Percentiles rank a stretch among this genome's conserved stretches.
Conservation (phyloP, 2,113 vertebrate genomes). For the Piaya cayana region DNA sequence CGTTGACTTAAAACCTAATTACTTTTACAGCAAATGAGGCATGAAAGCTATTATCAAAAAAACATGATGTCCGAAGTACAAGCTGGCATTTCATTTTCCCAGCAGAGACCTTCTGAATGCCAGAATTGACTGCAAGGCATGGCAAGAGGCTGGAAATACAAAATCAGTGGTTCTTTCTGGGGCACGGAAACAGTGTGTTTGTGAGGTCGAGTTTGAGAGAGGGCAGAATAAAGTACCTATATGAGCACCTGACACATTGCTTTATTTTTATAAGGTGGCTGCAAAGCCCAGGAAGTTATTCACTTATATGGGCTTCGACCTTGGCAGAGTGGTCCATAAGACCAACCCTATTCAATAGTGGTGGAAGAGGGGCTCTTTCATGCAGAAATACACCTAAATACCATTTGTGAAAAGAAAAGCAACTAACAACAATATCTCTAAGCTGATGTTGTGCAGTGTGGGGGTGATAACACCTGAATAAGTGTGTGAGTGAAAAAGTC, state of each 20-base stretch:
- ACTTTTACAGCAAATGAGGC: constrained; percentile 63
- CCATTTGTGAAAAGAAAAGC: neutral
- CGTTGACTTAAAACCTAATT: constrained; percentile 46
- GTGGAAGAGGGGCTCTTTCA: neutral
- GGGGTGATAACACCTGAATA: neutral
- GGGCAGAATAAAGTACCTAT: neutral
- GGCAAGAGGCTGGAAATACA: neutral
- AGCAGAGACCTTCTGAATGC: neutral
- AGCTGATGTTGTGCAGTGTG: neutral
- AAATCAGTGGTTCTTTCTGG: neutral
- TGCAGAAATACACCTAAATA: neutral
- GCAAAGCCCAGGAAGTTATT: neutral
- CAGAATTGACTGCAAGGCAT: neutral
- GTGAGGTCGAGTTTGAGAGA: neutral
- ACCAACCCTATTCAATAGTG: neutral
- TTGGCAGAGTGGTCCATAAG: neutral
- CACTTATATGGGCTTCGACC: neutral
- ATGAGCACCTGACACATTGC: neutral
- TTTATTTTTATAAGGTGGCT: neutral
- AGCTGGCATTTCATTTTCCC: constrained; percentile 22
- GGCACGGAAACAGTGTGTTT: neutral
- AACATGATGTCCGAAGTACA: neutral
- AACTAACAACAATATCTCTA: neutral
- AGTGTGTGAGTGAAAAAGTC: neutral
- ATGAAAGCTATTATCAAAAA: constrained; percentile 61